These are phyloP conservation scores for Cotesia glomerata DNA, from an alignment of 1,140 invertebrate species.

Conservation along the genomic window DNA sequence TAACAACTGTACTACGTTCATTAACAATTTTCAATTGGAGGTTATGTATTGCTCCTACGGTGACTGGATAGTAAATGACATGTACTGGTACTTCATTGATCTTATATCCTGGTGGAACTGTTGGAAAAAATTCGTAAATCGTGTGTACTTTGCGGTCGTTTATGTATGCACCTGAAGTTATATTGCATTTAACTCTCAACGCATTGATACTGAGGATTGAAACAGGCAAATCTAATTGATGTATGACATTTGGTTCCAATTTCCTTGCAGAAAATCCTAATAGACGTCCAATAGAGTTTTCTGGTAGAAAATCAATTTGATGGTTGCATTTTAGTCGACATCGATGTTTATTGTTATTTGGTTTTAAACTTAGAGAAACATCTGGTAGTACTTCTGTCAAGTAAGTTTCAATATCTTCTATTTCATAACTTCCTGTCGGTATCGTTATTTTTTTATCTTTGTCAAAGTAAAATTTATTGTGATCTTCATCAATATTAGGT, in stretches of 20 bases:
- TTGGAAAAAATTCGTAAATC: slow-evolving; percentile 3
- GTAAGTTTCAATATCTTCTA: slow-evolving; percentile 43
- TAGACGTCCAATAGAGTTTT: not conserved
- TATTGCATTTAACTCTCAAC: slow-evolving; percentile 12
- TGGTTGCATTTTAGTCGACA: not conserved
- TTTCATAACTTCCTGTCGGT: slow-evolving; percentile 49
- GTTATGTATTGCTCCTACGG: not conserved
- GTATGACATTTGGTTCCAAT: not conserved
- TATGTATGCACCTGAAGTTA: slow-evolving; percentile 15
- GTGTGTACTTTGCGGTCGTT: not conserved
- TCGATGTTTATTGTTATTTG: slow-evolving; percentile 1
- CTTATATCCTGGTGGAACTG: slow-evolving; percentile 2
- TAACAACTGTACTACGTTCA: slow-evolving; percentile 5
- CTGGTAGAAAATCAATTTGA: not conserved
- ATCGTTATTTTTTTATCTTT: slow-evolving; percentile 42
- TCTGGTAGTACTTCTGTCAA: slow-evolving; percentile 12
- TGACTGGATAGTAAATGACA: not conserved
- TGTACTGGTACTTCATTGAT: slow-evolving; percentile 10
- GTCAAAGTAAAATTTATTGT: slow-evolving; percentile 50
- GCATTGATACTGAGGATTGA: not conserved
- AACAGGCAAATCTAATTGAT: not conserved
- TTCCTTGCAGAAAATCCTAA: not conserved
- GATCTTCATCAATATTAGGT: slow-evolving; percentile 45
- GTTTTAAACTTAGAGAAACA: not conserved
- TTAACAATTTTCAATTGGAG: not conserved